Evolutionary conservation across 2,888 invertebrate species (phyloP).

Genomic region (Drosophila prolongata): DNA sequence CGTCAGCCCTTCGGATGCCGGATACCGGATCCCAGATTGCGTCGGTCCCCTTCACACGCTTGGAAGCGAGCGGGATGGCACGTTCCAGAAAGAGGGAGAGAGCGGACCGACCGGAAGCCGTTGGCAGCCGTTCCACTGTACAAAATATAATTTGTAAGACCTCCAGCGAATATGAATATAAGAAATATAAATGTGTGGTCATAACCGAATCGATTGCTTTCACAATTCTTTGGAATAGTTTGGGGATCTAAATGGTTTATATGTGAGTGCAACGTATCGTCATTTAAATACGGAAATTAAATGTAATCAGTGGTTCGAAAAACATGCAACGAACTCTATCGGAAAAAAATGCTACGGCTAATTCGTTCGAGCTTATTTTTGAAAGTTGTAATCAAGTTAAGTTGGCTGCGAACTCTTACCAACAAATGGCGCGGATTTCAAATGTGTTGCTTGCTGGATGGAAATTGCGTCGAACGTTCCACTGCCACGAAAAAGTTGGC

Average conservation of each 20-base stretch:
- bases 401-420: neutral
- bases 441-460: neutral
- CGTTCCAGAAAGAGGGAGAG: neutral
- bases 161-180: conserved; percentile 35
- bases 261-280: too few relatives aligned
- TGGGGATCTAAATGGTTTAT: too few relatives aligned
- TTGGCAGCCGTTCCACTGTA: conserved; percentile 49
- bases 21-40: neutral
- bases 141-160: conserved; percentile 51
- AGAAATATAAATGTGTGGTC: conserved; percentile 14
- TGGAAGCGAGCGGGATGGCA: conserved; percentile 11
- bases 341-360: too few relatives aligned
- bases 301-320: too few relatives aligned
- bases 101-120: conserved; percentile 12
- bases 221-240: neutral
- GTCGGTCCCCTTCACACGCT: neutral
- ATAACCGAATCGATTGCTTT: neutral
- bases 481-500: conserved; percentile 5
- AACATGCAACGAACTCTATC: too few relatives aligned
- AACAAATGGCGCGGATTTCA: neutral
- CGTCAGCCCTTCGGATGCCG: neutral
- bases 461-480: neutral
- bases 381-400: too few relatives aligned
- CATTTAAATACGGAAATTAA: too few relatives aligned
- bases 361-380: too few relatives aligned